These are phyloP conservation scores for Rhincodon typus DNA, from an alignment of 2,797 vertebrate genomes.

Conservation along the genomic window DNA sequence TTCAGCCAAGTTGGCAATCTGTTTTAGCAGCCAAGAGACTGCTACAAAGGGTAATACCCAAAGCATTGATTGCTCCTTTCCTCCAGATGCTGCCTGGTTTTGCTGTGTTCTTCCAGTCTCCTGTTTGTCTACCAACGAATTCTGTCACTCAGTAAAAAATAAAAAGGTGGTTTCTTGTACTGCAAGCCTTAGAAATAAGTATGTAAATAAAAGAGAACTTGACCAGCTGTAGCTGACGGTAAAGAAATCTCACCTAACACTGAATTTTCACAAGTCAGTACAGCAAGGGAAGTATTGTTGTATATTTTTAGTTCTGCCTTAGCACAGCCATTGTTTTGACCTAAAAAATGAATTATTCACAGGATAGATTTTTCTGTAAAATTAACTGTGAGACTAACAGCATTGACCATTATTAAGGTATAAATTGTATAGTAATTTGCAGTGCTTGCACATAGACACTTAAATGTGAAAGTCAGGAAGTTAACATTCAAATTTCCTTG, in stretches of 20 bases:
- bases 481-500: neutral
- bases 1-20: too few species aligned
- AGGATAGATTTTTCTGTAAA: neutral
- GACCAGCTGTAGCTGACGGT: neutral
- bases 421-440: neutral
- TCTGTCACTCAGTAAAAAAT: neutral
- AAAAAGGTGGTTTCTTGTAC: neutral
- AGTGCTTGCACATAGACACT: neutral
- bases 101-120: too few species aligned
- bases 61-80: too few species aligned
- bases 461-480: neutral
- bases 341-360: neutral
- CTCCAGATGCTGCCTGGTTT: too few species aligned
- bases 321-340: neutral
- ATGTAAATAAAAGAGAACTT: neutral
- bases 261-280: neutral
- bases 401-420: neutral
- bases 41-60: too few species aligned
- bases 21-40: too few species aligned
- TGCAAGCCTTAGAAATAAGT: neutral
- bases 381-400: neutral
- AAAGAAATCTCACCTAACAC: neutral
- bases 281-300: neutral
- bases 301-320: neutral
- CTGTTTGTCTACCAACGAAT: neutral